Evolutionary conservation across 2,113 vertebrate genomes (phyloP).

Genomic region (Macaca mulatta): DNA sequence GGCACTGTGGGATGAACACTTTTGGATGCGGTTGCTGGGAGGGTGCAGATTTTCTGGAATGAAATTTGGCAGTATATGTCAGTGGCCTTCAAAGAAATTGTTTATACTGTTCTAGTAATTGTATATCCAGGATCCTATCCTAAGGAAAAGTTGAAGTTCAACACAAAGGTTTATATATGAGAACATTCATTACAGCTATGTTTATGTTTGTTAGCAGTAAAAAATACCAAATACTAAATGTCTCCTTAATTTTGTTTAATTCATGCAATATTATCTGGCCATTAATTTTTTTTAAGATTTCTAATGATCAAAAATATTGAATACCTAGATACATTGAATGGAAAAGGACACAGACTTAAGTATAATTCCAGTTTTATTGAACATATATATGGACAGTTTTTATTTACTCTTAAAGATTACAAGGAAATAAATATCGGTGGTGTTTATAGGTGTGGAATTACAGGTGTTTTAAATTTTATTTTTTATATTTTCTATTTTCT

Average conservation of each 20-base stretch:
- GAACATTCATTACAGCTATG: background rate
- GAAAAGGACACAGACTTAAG: background rate
- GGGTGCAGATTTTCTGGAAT: background rate
- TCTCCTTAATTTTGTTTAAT: conserved; percentile 29
- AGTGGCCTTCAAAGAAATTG: background rate
- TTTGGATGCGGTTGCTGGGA: background rate
- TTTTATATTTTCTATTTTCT: background rate
- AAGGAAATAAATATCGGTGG: conserved; percentile 7
- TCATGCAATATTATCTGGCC: background rate
- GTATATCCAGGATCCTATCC: background rate
- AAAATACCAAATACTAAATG: background rate
- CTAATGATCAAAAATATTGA: background rate
- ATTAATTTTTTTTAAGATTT: background rate
- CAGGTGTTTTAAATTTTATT: background rate
- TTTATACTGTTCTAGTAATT: background rate
- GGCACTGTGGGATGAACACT: background rate
- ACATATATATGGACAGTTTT: background rate
- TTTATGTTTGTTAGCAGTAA: background rate
- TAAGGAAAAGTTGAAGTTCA: conserved; percentile 15
- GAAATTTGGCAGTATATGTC: background rate
- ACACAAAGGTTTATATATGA: background rate
- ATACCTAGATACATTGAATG: background rate
- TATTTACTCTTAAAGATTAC: conserved; percentile 9
- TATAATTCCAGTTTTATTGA: conserved; percentile 25
- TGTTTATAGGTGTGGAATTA: background rate